Evolutionary conservation across 1,140 invertebrate species (phyloP), one percentile per base, ranked within the genome.

Genomic region (Psix sp.): DNA sequence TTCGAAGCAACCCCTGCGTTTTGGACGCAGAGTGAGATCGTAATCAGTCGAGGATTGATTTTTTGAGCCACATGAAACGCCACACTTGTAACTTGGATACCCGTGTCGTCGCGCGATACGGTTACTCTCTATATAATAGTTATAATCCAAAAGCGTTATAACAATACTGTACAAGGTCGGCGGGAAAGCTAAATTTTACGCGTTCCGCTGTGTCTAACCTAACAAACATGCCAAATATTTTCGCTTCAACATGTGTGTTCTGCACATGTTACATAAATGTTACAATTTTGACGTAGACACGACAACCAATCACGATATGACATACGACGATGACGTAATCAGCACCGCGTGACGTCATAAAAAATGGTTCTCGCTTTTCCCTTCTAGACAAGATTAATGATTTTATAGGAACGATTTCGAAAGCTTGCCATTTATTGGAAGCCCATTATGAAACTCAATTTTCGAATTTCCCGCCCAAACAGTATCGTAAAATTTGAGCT

Each of bases 11-110:
- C 74, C 68, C 68, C 54, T 65, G 45, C 70, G 68, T 73, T 76
- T 77, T 76, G 54, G 57, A 63, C 54, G n/a, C n/a, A n/a, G 51
- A 56, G 56, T 59, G 62, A 68, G 77, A 78, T 78, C 65, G 46
- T 31, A 74, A 78, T 78, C 77, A 63, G 42, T 21, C 17, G 35
- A 11, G 57, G 77, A 78, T 78, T 78, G 77, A 78, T 78, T 78
- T 68, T 72, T 73, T 39, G 52, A 57, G 56, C 66, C 60, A 42
- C 60, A 49, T 45, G 16, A 15, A 56, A 75, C 48, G 49, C 56
- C 49, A 35, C 63, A 68, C 63, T 63, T 63, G 63, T 51, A 63
- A 62, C 38, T 38, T 18, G 16, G 56, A 60, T 67, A 68, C 57
- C 59, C 65, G 62, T 74, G 71, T 52, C 40, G 33, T 36, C 33